phyloP scores from a whole-genome alignment of 2,113 vertebrate genomes.

The Tauraco erythrolophus region DNA sequence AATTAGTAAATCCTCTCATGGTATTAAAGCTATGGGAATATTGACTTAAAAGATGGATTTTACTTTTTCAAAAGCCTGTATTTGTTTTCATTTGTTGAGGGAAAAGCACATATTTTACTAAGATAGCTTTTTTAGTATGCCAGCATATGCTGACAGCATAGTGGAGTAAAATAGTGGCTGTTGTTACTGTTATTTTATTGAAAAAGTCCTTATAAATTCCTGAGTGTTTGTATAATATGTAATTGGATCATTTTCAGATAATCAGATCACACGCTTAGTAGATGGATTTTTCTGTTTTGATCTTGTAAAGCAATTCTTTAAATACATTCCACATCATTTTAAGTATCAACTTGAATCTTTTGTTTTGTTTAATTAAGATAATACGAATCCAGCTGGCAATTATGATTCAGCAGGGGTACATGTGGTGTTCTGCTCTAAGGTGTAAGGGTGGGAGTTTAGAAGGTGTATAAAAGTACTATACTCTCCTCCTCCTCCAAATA shows the following conservation, averaged over 20 bases:
- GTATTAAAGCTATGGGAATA: conserved; percentile 13
- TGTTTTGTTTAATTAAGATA: not conserved
- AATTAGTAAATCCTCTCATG: not conserved
- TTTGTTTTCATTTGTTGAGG: conserved; percentile 24
- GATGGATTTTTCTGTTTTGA: not conserved
- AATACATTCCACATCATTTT: not conserved
- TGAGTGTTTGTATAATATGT: not conserved
- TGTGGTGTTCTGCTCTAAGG: not conserved
- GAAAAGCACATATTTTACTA: not conserved
- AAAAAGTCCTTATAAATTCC: conserved; percentile 4
- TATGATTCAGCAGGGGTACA: not conserved
- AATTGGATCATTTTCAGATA: conserved; percentile 31
- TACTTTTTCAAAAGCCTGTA: not conserved
- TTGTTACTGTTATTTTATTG: conserved; percentile 15
- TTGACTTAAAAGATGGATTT: conserved; percentile 23
- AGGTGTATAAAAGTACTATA: not conserved
- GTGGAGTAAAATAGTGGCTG: conserved; percentile 13
- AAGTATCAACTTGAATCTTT: not conserved
- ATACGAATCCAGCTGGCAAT: not conserved
- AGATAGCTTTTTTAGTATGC: not conserved
- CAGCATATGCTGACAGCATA: conserved; percentile 6
- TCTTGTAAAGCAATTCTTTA: not conserved
- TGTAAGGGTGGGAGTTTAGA: not conserved
- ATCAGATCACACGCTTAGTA: not conserved
- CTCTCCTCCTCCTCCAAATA: not conserved